phyloP scores from a whole-genome alignment of 64 coral and sea anemone genomes.

The Acropora yongei region DNA sequence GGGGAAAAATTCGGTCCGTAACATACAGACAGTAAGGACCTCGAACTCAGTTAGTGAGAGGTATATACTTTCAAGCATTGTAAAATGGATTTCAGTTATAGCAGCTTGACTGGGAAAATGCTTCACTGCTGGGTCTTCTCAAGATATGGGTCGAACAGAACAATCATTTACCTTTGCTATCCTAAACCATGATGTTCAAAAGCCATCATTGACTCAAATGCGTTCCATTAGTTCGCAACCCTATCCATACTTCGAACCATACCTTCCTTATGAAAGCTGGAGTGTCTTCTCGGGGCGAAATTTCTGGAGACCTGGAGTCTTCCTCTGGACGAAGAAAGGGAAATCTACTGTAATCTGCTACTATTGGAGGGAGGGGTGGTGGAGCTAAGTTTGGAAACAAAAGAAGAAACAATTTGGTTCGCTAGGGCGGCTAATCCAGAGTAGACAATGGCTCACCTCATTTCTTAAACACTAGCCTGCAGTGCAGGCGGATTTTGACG shows the following conservation, averaged over 20 bases:
- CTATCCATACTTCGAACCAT: background rate
- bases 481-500: too few relatives aligned
- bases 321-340: slow-evolving; percentile 21
- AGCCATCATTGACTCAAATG: background rate
- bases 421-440: too few relatives aligned
- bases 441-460: background rate
- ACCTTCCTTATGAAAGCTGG: slow-evolving; percentile 19
- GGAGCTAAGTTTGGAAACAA: slow-evolving; percentile 26
- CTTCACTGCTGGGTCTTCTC: too few relatives aligned
- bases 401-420: background rate
- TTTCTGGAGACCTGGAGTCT: background rate
- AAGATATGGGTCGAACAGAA: too few relatives aligned
- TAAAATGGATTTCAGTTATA: too few relatives aligned
- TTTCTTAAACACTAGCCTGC: slow-evolving; percentile 15
- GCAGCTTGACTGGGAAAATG: too few relatives aligned
- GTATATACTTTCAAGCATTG: too few relatives aligned
- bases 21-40: too few relatives aligned
- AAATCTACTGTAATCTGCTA: slow-evolving; percentile 2
- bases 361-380: slow-evolving; percentile 62
- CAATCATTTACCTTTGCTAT: too few relatives aligned
- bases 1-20: too few relatives aligned
- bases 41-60: too few relatives aligned
- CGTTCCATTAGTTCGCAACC: background rate
- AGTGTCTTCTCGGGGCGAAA: slow-evolving; percentile 16
- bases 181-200: too few relatives aligned